Evolutionary conservation across 2,797 vertebrate species (phyloP).

Genomic region (Mycteria americana): DNA sequence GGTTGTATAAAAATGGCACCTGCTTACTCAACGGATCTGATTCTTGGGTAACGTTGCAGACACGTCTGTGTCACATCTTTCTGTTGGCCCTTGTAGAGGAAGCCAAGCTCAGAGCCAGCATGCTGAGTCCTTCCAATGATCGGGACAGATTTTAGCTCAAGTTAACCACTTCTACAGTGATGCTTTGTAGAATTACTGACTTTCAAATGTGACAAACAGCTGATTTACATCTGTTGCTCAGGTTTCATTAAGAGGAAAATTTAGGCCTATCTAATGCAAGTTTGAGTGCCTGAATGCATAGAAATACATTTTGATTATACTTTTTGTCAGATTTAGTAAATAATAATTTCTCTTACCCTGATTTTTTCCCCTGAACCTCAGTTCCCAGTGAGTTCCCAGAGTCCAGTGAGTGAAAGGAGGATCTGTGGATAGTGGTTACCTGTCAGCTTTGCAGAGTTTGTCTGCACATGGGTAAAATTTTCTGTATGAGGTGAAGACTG

Average conservation of each 20-base stretch:
- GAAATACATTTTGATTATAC: background rate
- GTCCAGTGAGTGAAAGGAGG: background rate
- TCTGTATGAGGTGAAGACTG: background rate
- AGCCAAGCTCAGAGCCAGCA: background rate
- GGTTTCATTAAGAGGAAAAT: background rate
- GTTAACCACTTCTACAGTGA: background rate
- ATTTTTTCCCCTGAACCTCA: background rate
- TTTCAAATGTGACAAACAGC: background rate
- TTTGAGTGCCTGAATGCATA: background rate
- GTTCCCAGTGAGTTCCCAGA: background rate
- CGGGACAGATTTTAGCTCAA: background rate
- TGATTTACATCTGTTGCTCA: background rate
- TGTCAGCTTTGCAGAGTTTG: background rate
- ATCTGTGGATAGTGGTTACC: background rate
- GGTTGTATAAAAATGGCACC: conserved; percentile 13
- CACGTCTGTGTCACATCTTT: background rate
- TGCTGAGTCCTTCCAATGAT: background rate
- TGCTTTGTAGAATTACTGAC: background rate
- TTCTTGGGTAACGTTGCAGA: background rate
- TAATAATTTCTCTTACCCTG: background rate
- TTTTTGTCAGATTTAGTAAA: background rate
- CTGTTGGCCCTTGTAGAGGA: background rate
- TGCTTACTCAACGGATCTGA: conserved; percentile 22
- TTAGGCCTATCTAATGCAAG: background rate
- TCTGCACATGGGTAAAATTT: background rate